phyloP scores from a whole-genome alignment of 1,140 invertebrate genomes.

The Antheraea pernyi region DNA sequence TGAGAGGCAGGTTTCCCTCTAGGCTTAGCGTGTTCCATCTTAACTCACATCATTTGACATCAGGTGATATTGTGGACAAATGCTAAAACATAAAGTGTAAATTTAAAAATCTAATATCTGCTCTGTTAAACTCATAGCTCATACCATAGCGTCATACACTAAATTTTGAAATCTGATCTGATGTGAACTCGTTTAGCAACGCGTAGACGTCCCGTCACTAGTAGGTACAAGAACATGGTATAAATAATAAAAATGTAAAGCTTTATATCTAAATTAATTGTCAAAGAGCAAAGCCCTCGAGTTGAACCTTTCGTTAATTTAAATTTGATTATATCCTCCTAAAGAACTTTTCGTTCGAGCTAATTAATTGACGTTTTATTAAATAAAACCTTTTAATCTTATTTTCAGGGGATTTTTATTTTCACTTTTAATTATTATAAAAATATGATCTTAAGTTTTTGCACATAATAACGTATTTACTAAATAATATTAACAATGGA shows the following conservation, averaged over 20 bases:
- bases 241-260: slow-evolving; percentile 2
- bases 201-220: neutral
- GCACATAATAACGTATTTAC: no score
- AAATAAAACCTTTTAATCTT: slow-evolving; percentile 5
- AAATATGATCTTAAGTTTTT: neutral
- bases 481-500: no score
- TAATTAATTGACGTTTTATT: slow-evolving; percentile 5
- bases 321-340: slow-evolving; percentile 1
- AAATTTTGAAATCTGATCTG: no score
- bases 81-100: no score
- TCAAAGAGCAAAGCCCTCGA: slow-evolving; percentile 2
- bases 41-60: no score
- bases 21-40: no score
- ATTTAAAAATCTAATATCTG: no score
- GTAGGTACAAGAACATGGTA: neutral
- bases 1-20: no score
- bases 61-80: no score
- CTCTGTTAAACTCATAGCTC: no score
- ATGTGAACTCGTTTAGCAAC: neutral
- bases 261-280: neutral
- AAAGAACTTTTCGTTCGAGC: slow-evolving; percentile 2
- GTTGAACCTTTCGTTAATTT: slow-evolving; percentile 1
- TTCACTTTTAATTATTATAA: neutral
- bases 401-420: neutral
- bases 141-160: no score